phyloP scores from a whole-genome alignment of 2,113 vertebrate genomes.

The Centropus unirufus region DNA sequence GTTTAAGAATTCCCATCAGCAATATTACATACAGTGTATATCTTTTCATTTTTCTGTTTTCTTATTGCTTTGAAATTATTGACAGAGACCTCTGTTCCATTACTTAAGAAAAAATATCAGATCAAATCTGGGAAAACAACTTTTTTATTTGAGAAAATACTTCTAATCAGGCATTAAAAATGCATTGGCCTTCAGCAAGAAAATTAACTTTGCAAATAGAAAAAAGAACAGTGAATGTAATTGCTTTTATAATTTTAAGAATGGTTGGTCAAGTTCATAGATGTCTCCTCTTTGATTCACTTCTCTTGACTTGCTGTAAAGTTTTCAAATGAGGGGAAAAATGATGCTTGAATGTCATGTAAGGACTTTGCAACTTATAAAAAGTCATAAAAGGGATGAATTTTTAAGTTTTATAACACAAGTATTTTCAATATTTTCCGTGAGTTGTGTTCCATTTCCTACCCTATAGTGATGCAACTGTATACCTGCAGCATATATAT shows the following conservation, averaged over 20 bases:
- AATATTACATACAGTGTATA: not conserved
- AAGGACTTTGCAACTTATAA: not conserved
- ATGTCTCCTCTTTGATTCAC: not conserved
- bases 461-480: not conserved
- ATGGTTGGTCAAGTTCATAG: not conserved
- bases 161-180: conserved; percentile 11
- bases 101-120: not conserved
- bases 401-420: not conserved
- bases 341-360: not conserved
- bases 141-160: conserved; percentile 2
- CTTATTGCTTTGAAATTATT: conserved; percentile 4
- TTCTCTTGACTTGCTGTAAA: not conserved
- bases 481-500: not conserved
- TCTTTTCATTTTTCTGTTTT: conserved; percentile 1
- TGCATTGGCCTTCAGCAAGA: not conserved
- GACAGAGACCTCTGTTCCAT: not conserved
- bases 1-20: not conserved
- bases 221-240: not conserved
- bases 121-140: not conserved
- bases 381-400: not conserved
- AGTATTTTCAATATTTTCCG: not conserved
- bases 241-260: conserved; percentile 13
- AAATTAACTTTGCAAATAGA: conserved; percentile 30
- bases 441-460: not conserved
- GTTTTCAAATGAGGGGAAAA: not conserved